Base-by-base conservation (phyloP, 2,797 vertebrate genomes). In the Siniperca undulata region DNA sequence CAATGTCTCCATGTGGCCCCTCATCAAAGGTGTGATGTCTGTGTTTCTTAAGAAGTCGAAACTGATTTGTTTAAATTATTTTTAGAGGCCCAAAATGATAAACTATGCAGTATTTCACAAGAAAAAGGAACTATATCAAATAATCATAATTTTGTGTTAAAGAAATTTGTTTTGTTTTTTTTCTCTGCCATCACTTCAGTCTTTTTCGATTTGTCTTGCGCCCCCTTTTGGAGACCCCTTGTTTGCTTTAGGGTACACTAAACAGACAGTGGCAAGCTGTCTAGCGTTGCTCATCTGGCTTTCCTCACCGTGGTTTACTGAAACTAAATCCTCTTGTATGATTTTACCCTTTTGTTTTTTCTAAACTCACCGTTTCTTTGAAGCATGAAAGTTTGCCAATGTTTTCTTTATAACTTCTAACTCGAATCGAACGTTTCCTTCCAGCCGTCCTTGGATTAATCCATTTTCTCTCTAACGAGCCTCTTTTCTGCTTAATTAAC, bases 401-500 rank as follows among this genome's bases (percentile, higher is more conserved):
- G 75, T 80, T 81, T 82, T 74, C 67, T 61, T 74, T 64, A 22
- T 38, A 68, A 79, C 79, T 85, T 53, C 62, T 60, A 44, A 59
- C 76, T 84, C 71, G 60, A 83, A 86, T 90, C 61, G 77, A 91
- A 91, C n/a, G 20, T 64, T 90, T 83, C 82, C 72, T 82, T 74
- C 66, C 72, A 74, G 83, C 70, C 52, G 64, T 78, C 89, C 78
- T 90, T 83, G 82, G 82, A 81, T 90, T 78, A 85, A 94, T 93
- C 90, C 73, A 90, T 92, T 91, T 73, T 90, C 80, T 80, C 74
- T 82, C 86, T 86, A 88, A 92, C 87, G 67, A 90, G 87, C 76
- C 75, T 88, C 74, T 82, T 91, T 89, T 89, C 88, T 89, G 82
- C 86, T 93, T 94, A 94, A 96, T 95, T 95, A 95, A 92, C 93